Percentiles rank a stretch among this genome's conserved stretches.
Evolutionary conservation across 2,888 invertebrate genomes (phyloP).

Genomic region (Eretmocerus hayati): DNA sequence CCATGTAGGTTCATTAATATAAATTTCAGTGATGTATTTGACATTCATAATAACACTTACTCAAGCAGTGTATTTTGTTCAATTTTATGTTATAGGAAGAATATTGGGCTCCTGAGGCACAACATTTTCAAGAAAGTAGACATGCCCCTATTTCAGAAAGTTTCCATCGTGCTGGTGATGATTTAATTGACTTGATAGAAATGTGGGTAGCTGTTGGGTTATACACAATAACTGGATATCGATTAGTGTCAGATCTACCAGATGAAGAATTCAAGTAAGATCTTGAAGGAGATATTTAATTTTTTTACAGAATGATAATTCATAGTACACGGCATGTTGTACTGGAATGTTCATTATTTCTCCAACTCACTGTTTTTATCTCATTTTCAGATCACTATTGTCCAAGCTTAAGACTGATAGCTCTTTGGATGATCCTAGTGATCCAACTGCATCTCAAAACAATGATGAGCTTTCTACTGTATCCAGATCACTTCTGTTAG

Average conservation of each 20-base stretch:
- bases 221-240: constrained; percentile 33
- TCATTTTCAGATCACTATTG: constrained; percentile 14
- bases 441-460: constrained; percentile 2
- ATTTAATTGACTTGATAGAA: constrained; percentile 34
- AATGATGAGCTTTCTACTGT: constrained; percentile 23
- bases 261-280: constrained; percentile 34
- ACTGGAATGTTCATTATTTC: not conserved
- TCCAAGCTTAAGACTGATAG: too few relatives aligned
- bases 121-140: constrained; percentile 47
- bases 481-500: constrained; percentile 29
- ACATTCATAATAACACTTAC: not conserved
- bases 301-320: not conserved
- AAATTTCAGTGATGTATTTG: not conserved
- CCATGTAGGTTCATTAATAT: constrained; percentile 42
- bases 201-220: constrained; percentile 39
- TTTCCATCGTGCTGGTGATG: constrained; percentile 33
- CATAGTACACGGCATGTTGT: not conserved
- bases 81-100: constrained; percentile 43
- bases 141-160: constrained; percentile 32
- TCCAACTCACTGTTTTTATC: not conserved
- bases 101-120: constrained; percentile 59
- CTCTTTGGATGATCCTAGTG: not conserved
- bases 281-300: too few relatives aligned
- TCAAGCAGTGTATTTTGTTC: constrained; percentile 1
- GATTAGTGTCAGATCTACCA: constrained; percentile 31